Evolutionary conservation across 2,113 vertebrate species (phyloP), one percentile per base, ranked within the genome.

Genomic region (Gallinago media): DNA sequence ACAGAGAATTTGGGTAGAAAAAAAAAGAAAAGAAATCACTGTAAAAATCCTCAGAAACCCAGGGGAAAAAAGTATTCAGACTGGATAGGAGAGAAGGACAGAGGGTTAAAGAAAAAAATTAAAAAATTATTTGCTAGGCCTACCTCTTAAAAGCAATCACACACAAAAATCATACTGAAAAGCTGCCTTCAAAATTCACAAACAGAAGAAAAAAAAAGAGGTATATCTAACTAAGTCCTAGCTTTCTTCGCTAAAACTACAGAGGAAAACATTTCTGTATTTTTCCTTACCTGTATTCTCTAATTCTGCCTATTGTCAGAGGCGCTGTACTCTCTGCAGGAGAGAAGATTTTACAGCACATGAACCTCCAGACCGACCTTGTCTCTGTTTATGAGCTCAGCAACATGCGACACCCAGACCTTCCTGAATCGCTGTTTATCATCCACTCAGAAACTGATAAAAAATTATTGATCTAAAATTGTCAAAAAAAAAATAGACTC

Each of bases 261-360:
- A 26, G 20, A 7, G 2, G 10, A 74, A 79, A 83, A 92, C 8
- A 55, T 31, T 63, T 40, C 67, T 74, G 29, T 71, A 40, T 93
- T 90, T 66, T 85, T 73, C 54, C 31, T 65, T 65, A 54, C 15
- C 66, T 47, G 34, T 63, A 40, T 25, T 83, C 15, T 63, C n/a
- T 59, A 79, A 77, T 74, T 73, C 49, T 83, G 58, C 22, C 36
- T 77, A 21, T 47, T 80, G 50, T 66, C 68, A 73, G 34, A 73
- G 59, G 55, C 3, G 3, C 47, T 84, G n/a, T 32, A 86, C 23
- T 68, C 59, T 80, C 72, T 61, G 52, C 73, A 92, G 79, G 46
- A 86, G 34, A 63, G 50, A 80, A 62, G 46, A 77, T 72, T 89
- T 89, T 32, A 72, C 70, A 82, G 73, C 38, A 91, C 46, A 26